Evolutionary conservation across 1,140 invertebrate genomes (phyloP), one percentile per base, ranked within the genome.

Genomic region (Drosophila repletoides): DNA sequence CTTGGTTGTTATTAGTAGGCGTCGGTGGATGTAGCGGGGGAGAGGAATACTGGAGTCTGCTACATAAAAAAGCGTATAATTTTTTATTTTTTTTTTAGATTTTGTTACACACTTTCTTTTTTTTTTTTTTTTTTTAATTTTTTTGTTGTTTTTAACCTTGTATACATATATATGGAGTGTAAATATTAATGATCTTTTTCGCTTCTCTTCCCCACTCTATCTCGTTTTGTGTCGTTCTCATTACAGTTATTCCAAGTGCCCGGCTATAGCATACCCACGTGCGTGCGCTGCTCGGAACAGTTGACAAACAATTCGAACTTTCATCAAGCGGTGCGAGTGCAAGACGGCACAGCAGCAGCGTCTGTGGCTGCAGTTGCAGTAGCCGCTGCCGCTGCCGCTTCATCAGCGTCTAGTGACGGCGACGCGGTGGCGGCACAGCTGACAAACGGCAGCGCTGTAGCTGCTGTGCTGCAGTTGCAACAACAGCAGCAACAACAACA

Each of bases 221-320:
- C 33, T 31, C 38, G n/a, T 19, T 21, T 14, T 36, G 29, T 22
- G 6, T 59, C 31, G 33, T 53, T 71, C 14, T 55, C 33, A 19
- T 79, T 76, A 19, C 77, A 90, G 89, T 70, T 90, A 68, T 90
- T 90, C 58, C 89, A 90, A 76, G 88, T 90, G 55, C 87, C 89
- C 64, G 88, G 89, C 52, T 90, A 90, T 76, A 90, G 86, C 70
- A 87, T 90, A 80, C 88, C 88, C 66, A 90, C 89, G 64, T 90
- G 89, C 87, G 87, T 88, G 12, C 89, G 89, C 75, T 90, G 89
- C 73, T 90, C 89, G 21, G 89, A 90, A 67, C 89, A 89, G 76
- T 76, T 90, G 63, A 90, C 89, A 51, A 86, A 70, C 55, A 90
- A 89, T 59, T 68, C 83, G 15, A 88, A 80, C 51, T 89, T 89